phyloP scores from a whole-genome alignment of 1,140 invertebrate species.

The Bombyx mandarina region DNA sequence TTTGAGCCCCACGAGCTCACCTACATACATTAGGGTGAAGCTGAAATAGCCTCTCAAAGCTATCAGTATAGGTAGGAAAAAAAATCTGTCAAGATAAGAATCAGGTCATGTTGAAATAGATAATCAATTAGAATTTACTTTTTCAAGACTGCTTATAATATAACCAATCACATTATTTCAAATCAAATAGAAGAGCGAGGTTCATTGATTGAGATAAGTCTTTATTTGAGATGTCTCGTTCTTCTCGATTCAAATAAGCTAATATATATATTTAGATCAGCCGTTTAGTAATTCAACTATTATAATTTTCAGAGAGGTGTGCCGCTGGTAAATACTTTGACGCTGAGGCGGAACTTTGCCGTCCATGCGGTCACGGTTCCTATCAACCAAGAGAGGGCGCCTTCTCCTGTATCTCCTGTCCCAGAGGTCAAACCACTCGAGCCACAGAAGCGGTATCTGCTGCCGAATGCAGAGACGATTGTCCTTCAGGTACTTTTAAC shows the following conservation, averaged over 20 bases:
- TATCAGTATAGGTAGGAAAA: no score
- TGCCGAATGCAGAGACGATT: slow-evolving; percentile 92
- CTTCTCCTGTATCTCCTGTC: slow-evolving; percentile 91
- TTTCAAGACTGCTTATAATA: no score
- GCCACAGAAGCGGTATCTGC: slow-evolving; percentile 91
- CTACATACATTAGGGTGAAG: no score
- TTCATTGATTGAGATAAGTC: background rate
- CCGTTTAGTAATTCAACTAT: background rate
- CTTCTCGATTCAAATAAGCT: background rate
- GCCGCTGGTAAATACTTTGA: slow-evolving; percentile 94
- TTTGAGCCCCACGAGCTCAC: no score
- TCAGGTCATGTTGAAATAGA: no score
- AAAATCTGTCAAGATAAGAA: no score
- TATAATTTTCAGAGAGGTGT: slow-evolving; percentile 79
- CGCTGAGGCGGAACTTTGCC: slow-evolving; percentile 85
- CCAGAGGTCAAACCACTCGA: slow-evolving; percentile 92
- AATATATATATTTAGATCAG: background rate
- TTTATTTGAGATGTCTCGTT: background rate
- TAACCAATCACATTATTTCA: no score
- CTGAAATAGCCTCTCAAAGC: no score
- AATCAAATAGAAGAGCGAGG: no score
- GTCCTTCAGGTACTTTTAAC: slow-evolving; percentile 77
- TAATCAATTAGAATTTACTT: no score
- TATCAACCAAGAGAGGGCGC: slow-evolving; percentile 93
- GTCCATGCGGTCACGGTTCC: slow-evolving; percentile 94